Percentiles rank a stretch among this genome's conserved stretches.
Evolutionary conservation across 2,888 invertebrate genomes (phyloP).

Genomic region (Plemyria rubiginata): DNA sequence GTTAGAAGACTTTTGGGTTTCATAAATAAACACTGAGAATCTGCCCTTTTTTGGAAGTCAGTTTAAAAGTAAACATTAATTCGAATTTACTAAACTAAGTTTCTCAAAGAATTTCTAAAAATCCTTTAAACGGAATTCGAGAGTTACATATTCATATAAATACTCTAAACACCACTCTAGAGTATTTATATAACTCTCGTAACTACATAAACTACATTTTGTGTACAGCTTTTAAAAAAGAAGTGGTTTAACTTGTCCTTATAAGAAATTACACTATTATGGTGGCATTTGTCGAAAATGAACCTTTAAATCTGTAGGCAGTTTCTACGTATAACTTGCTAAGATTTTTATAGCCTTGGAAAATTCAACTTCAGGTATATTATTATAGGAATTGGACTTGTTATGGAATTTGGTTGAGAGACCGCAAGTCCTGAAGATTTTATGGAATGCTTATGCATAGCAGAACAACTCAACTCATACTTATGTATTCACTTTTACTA

Average conservation of each 20-base stretch:
- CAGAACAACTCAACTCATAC: too few species aligned
- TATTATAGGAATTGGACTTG: too few species aligned
- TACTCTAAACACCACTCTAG: too few species aligned
- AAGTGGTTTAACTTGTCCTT: constrained; percentile 24
- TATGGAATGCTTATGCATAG: too few species aligned
- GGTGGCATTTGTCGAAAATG: constrained; percentile 16
- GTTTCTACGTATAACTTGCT: background rate
- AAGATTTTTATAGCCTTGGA: background rate
- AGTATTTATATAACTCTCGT: constrained; percentile 28
- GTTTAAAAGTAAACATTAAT: background rate
- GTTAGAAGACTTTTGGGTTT: too few species aligned
- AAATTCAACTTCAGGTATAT: background rate
- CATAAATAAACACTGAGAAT: background rate
- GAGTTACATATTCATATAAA: too few species aligned
- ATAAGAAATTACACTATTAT: constrained; percentile 24
- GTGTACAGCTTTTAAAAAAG: constrained; percentile 14
- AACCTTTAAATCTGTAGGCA: constrained; percentile 13
- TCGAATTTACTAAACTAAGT: constrained; percentile 7
- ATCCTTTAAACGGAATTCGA: constrained; percentile 35
- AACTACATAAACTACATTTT: constrained; percentile 39
- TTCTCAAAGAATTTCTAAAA: constrained; percentile 20
- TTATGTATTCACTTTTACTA: too few species aligned
- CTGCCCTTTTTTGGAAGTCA: background rate
- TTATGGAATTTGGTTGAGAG: too few species aligned
- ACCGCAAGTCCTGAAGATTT: too few species aligned